Evolutionary conservation across 2,888 invertebrate genomes (phyloP).

Genomic region (Agriotes lineatus): DNA sequence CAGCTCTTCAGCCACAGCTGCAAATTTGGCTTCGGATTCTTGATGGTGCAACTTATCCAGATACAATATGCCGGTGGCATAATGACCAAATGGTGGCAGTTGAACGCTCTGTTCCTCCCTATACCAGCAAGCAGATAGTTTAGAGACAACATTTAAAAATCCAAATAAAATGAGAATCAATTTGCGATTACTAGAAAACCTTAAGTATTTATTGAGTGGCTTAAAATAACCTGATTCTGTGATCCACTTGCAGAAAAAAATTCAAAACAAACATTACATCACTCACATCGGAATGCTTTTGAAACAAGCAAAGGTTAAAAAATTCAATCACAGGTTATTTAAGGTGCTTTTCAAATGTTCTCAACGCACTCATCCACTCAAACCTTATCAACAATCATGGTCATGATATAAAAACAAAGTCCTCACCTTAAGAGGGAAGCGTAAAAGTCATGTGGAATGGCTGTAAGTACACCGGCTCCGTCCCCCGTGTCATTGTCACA

Average conservation of each 20-base stretch:
- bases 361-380: not conserved
- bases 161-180: not conserved
- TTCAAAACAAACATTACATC: too few relatives aligned
- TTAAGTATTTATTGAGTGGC: too few relatives aligned
- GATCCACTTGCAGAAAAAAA: too few relatives aligned
- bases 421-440: slow-evolving; percentile 82
- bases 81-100: slow-evolving; percentile 88
- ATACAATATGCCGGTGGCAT: slow-evolving; percentile 97
- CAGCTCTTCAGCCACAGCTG: slow-evolving; percentile 83
- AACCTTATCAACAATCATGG: not conserved
- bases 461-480: slow-evolving; percentile 96
- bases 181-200: not conserved
- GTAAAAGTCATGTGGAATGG: slow-evolving; percentile 96
- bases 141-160: slow-evolving; percentile 27
- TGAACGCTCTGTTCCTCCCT: slow-evolving; percentile 86
- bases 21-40: slow-evolving; percentile 85
- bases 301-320: too few relatives aligned
- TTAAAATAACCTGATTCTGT: too few relatives aligned
- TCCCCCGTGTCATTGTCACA: slow-evolving; percentile 99
- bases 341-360: not conserved
- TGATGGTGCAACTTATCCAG: slow-evolving; percentile 86
- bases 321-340: too few relatives aligned
- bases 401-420: too few relatives aligned
- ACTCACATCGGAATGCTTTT: too few relatives aligned
- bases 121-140: slow-evolving; percentile 46